phyloP scores from a whole-genome alignment of 2,113 vertebrate species.

The Alosa alosa region DNA sequence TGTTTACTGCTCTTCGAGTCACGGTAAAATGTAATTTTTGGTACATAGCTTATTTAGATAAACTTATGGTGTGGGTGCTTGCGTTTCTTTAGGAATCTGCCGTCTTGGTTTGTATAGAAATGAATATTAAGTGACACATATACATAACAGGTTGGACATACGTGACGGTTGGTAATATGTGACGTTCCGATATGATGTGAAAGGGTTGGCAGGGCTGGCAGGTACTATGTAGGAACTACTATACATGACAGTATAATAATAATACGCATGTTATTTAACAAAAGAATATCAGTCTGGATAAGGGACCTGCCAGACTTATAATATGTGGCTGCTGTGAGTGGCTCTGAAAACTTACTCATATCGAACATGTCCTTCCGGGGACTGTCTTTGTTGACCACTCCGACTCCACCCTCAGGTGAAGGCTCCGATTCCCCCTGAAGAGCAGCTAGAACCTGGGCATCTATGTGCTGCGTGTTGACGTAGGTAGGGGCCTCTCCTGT shows the following conservation, averaged over 20 bases:
- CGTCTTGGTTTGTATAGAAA: no score
- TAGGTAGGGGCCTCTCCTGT: constrained; percentile 78
- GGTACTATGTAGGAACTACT: neutral
- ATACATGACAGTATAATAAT: no score
- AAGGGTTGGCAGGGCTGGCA: neutral
- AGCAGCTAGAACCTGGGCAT: constrained; percentile 72
- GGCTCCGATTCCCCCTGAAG: constrained; percentile 74
- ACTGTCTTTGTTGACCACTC: constrained; percentile 73
- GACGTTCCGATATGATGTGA: no score
- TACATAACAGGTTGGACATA: no score
- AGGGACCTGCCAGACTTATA: neutral
- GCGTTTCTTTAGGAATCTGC: no score
- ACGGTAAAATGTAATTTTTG: no score
- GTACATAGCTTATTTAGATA: no score
- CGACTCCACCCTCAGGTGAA: constrained; percentile 57
- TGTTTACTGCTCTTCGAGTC: no score
- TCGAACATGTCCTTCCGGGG: constrained; percentile 92
- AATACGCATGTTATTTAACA: neutral
- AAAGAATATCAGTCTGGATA: neutral
- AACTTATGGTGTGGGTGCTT: no score
- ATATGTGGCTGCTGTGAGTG: neutral
- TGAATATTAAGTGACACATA: no score
- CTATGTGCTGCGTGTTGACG: constrained; percentile 86
- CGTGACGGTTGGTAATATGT: no score
- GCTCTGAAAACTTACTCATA: constrained; percentile 83